Evolutionary conservation across 53 echinoderm and acorn worm species (phyloP).

Genomic region (Echinarachnius parma): DNA sequence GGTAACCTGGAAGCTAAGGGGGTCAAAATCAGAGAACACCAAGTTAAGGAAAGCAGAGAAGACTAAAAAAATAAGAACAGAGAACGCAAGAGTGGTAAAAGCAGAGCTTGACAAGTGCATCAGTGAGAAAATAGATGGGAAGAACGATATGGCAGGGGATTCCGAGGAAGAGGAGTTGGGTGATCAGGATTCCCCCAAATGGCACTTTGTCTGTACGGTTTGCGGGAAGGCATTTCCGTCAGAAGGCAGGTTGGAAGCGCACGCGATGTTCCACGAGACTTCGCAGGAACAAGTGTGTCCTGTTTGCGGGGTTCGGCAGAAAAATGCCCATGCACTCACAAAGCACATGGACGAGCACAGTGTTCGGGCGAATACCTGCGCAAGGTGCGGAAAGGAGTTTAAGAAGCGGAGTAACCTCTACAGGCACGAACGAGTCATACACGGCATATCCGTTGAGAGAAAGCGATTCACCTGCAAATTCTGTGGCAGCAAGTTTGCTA

Average conservation of each 20-base stretch:
- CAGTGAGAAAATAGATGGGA: not conserved
- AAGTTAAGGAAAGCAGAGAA: not conserved
- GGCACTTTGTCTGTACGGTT: constrained; percentile 8
- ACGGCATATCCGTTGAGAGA: not conserved
- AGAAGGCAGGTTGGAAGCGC: constrained; percentile 18
- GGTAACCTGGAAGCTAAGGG: constrained; percentile 5
- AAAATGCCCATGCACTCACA: constrained; percentile 1
- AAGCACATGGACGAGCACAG: constrained; percentile 15
- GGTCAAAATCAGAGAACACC: not conserved
- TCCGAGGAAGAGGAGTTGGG: too few relatives aligned
- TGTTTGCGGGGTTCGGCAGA: constrained; percentile 17
- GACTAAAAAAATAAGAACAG: too few relatives aligned
- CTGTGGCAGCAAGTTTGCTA: not conserved
- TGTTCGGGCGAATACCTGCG: too few relatives aligned
- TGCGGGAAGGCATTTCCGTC: constrained; percentile 36
- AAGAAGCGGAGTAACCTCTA: constrained; percentile 3
- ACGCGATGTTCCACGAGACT: constrained; percentile 21
- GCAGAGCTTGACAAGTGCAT: not conserved
- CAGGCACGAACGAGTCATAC: constrained; percentile 17
- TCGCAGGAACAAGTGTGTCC: constrained; percentile 8
- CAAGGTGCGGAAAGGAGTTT: constrained; percentile 8
- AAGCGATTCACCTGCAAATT: constrained; percentile 2
- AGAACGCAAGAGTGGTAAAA: not conserved
- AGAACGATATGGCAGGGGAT: too few relatives aligned
- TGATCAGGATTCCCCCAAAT: too few relatives aligned